These are phyloP conservation scores for Micronisus gabar DNA, from an alignment of 2,113 vertebrate species.

Conservation along the genomic window DNA sequence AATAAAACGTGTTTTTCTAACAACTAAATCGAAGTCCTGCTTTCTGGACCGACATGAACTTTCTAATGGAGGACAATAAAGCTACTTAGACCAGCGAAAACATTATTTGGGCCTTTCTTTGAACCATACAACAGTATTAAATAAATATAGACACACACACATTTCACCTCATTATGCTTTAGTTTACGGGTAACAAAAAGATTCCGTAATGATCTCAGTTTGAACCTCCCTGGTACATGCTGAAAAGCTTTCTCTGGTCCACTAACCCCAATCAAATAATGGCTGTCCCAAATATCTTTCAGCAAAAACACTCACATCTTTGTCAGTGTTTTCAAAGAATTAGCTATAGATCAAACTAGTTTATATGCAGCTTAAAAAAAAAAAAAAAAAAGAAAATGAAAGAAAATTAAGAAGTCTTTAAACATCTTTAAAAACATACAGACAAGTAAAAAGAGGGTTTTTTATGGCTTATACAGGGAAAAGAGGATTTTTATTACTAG, in stretches of 20 bases:
- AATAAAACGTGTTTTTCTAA: slow-evolving; percentile 52
- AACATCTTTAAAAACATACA: too few species aligned
- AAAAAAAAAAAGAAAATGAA: not conserved
- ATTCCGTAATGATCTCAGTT: not conserved
- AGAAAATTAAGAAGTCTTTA: not conserved
- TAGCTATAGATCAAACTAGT: not conserved
- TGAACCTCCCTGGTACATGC: not conserved
- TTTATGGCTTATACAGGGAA: not conserved
- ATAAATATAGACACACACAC: not conserved
- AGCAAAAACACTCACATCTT: not conserved
- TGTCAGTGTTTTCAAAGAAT: not conserved
- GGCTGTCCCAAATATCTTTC: not conserved
- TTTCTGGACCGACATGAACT: not conserved
- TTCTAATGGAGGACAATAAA: slow-evolving; percentile 13
- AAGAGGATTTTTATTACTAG: not conserved
- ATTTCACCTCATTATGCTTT: not conserved
- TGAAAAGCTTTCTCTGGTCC: not conserved
- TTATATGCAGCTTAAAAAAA: not conserved
- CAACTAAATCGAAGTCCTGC: not conserved
- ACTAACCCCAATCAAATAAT: not conserved
- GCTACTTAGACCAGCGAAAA: not conserved
- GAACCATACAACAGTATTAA: not conserved
- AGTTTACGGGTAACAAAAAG: not conserved
- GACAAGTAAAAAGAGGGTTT: fast-evolving
- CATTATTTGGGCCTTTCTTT: not conserved